Conservation (phyloP, 2,888 invertebrate genomes). For the Tenthredo amoena region DNA sequence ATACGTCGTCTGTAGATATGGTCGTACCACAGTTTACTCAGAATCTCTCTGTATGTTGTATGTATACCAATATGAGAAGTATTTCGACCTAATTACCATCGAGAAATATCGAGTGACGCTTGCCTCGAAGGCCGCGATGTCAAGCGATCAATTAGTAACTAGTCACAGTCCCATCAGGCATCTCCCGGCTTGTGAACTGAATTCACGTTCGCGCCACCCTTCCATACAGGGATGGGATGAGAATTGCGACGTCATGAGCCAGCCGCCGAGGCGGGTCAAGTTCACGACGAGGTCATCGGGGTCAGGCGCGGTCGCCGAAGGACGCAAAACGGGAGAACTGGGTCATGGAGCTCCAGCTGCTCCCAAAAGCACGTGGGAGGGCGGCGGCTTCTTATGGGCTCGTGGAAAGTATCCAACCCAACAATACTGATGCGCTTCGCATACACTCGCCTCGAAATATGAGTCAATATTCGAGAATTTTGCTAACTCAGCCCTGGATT, state of each 20-base stretch:
- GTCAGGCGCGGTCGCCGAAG: conserved; percentile 44
- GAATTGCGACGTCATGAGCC: conserved; percentile 55
- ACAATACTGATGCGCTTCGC: background rate
- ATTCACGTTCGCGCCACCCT: conserved; percentile 5
- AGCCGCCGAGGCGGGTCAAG: conserved; percentile 57
- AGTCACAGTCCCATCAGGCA: background rate
- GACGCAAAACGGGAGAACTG: conserved; percentile 35
- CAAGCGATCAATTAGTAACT: conserved; percentile 1
- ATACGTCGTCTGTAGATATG: background rate
- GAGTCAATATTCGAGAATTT: no score
- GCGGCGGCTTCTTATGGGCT: background rate
- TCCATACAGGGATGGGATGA: background rate
- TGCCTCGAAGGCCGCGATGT: background rate
- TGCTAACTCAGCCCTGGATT: no score
- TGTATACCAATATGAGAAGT: no score
- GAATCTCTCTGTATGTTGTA: no score
- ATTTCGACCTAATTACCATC: background rate
- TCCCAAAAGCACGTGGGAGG: conserved; percentile 9
- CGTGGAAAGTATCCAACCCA: background rate
- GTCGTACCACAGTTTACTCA: no score
- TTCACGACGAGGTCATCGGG: conserved; percentile 57
- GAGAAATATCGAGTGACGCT: background rate
- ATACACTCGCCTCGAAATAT: no score
- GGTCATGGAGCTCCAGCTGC: conserved; percentile 28
- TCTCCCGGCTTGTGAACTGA: conserved; percentile 9